Conservation (phyloP, 2,888 invertebrate species). For the Amphipyra berbera region DNA sequence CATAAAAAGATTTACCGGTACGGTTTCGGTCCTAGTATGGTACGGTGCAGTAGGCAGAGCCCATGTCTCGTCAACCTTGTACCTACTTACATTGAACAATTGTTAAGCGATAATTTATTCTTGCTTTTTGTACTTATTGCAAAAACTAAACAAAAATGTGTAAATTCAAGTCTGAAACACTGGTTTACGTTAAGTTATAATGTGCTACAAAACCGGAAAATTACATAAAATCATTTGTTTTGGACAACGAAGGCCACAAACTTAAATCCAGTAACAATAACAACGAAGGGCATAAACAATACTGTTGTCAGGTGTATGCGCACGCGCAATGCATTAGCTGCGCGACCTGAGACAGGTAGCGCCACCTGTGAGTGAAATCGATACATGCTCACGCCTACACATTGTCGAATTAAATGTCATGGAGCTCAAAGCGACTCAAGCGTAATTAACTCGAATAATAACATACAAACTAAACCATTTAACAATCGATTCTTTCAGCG, state of each 20-base stretch:
- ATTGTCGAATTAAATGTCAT: conserved; percentile 23
- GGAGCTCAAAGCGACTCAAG: conserved; percentile 12
- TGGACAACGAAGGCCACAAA: conserved; percentile 37
- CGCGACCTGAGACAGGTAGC: conserved; percentile 24
- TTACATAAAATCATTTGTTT: conserved; percentile 35
- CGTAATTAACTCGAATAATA: conserved; percentile 33
- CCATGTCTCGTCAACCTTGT: too few relatives aligned
- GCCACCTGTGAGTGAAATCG: conserved; percentile 48
- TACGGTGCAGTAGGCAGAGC: too few relatives aligned
- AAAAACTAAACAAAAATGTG: neutral
- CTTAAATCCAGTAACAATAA: conserved; percentile 34
- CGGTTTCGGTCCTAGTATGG: too few relatives aligned
- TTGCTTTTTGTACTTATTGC: neutral
- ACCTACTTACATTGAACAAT: too few relatives aligned
- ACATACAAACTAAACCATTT: conserved; percentile 14
- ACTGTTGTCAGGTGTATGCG: conserved; percentile 42
- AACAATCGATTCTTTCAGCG: conserved; percentile 22
- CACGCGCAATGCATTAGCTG: conserved; percentile 42
- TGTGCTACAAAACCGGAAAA: conserved; percentile 15
- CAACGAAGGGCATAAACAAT: conserved; percentile 24
- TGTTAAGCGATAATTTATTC: too few relatives aligned
- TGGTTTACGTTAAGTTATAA: conserved; percentile 5
- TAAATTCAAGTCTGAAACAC: neutral
- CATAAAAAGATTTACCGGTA: too few relatives aligned
- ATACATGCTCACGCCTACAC: conserved; percentile 8